These are phyloP conservation scores for Melanostoma mellinum DNA, from an alignment of 2,888 invertebrate species.

Conservation along the genomic window DNA sequence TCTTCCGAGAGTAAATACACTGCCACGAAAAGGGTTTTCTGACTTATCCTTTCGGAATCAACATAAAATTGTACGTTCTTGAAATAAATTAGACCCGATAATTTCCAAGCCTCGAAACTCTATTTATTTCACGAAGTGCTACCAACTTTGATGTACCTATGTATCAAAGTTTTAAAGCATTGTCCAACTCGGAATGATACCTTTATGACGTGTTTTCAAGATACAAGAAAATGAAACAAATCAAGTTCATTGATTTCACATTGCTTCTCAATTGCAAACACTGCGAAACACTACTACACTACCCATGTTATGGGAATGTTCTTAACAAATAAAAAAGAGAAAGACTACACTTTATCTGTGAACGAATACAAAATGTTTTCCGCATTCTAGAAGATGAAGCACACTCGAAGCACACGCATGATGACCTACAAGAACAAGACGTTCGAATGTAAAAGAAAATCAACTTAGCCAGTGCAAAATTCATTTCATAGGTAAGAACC, in stretches of 20 bases:
- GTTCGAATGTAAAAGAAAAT: conserved; percentile 43
- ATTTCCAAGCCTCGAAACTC: no score
- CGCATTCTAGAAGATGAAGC: conserved; percentile 59
- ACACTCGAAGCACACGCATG: conserved; percentile 63
- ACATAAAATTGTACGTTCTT: no score
- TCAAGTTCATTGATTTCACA: conserved; percentile 28
- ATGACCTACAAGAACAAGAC: conserved; percentile 37
- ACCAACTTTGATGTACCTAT: no score
- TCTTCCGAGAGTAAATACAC: no score
- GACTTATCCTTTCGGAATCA: no score
- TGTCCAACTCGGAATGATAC: conserved; percentile 54
- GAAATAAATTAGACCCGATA: no score
- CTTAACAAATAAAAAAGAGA: background rate
- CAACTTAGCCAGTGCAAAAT: conserved; percentile 52
- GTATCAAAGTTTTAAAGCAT: conserved; percentile 46
- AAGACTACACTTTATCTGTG: background rate
- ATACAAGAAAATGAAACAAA: background rate
- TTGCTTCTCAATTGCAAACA: conserved; percentile 5
- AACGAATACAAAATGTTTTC: conserved; percentile 51
- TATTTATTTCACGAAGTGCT: no score
- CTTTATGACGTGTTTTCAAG: conserved; percentile 16
- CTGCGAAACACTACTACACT: no score
- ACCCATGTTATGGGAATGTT: conserved; percentile 15
- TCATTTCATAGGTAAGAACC: conserved; percentile 44
- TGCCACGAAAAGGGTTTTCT: no score